Percentiles rank a stretch among this genome's conserved stretches.
These are phyloP conservation scores for Drosophila fungiperda DNA, from an alignment of 2,888 invertebrate species.

Conservation along the genomic window DNA sequence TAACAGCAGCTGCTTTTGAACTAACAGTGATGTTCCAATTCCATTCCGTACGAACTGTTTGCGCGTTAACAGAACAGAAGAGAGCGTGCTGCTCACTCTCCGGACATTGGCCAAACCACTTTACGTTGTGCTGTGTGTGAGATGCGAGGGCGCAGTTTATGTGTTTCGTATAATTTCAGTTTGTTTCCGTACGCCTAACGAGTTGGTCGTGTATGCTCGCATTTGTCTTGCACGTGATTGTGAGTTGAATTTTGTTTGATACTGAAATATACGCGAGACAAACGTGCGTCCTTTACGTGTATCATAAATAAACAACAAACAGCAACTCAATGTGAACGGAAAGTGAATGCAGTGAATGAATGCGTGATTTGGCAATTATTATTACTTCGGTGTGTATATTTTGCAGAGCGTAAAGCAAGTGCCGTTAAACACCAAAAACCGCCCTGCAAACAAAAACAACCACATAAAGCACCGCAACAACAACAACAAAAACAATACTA, in stretches of 20 bases:
- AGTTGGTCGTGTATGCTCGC: conserved; percentile 34
- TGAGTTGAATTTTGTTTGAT: conserved; percentile 26
- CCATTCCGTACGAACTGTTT: conserved; percentile 18
- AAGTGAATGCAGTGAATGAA: conserved; percentile 29
- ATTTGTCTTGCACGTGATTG: conserved; percentile 29
- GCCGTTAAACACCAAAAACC: conserved; percentile 59
- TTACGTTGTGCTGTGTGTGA: conserved; percentile 35
- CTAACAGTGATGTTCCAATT: conserved; percentile 35
- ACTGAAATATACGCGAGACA: conserved; percentile 66
- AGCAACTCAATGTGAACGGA: conserved; percentile 26
- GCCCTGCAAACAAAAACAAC: conserved; percentile 67
- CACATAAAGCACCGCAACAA: conserved; percentile 36
- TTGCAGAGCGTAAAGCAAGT: conserved; percentile 35
- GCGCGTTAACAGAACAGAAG: conserved; percentile 2
- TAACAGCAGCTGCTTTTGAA: conserved; percentile 8
- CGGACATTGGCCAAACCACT: conserved; percentile 27
- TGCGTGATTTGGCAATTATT: conserved; percentile 42
- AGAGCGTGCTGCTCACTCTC: conserved; percentile 14
- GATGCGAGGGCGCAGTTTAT: conserved; percentile 10
- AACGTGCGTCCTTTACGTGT: conserved; percentile 43
- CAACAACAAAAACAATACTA: conserved; percentile 49
- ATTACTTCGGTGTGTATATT: conserved; percentile 34
- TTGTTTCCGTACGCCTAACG: conserved; percentile 54
- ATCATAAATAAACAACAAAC: conserved; percentile 46
- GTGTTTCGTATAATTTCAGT: conserved; percentile 47